Evolutionary conservation across 2,113 vertebrate species (phyloP).

Genomic region (Silurus glanis): DNA sequence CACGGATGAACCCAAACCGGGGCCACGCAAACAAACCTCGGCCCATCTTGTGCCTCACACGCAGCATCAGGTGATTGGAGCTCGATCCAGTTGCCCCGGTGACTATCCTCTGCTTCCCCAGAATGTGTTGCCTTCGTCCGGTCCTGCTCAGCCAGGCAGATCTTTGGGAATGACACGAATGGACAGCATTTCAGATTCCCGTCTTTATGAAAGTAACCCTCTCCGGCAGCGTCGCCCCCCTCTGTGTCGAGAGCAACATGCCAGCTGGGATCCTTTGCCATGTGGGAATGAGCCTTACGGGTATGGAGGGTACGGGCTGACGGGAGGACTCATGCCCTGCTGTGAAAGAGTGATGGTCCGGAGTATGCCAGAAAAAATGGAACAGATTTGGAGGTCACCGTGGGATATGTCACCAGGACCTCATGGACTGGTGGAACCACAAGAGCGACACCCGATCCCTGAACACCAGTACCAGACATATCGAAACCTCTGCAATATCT

Average conservation of each 20-base stretch:
- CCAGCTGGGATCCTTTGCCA: slow-evolving; percentile 94
- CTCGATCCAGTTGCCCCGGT: slow-evolving; percentile 89
- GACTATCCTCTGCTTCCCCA: slow-evolving; percentile 87
- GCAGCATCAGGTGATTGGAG: slow-evolving; percentile 82
- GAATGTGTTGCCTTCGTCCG: slow-evolving; percentile 77
- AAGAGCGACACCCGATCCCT: slow-evolving; percentile 86
- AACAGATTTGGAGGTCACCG: slow-evolving; percentile 95
- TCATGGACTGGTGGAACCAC: slow-evolving; percentile 71
- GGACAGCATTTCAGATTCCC: slow-evolving; percentile 96
- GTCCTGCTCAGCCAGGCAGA: slow-evolving; percentile 80
- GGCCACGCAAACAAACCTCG: slow-evolving; percentile 81
- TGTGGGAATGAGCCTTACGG: slow-evolving; percentile 84
- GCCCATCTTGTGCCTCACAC: slow-evolving; percentile 85
- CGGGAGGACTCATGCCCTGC: slow-evolving; percentile 90
- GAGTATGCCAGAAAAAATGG: slow-evolving; percentile 99
- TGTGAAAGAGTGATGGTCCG: slow-evolving; percentile 96
- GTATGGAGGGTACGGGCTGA: slow-evolving; percentile 88
- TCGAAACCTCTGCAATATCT: slow-evolving; percentile 98
- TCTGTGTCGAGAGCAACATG: slow-evolving; percentile 95
- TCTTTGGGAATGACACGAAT: slow-evolving; percentile 97
- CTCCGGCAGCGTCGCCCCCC: slow-evolving; percentile 89
- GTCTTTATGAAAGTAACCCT: slow-evolving; percentile 94
- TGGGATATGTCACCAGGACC: slow-evolving; percentile 78
- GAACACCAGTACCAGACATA: slow-evolving; percentile 98
- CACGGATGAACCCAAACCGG: slow-evolving; percentile 89